Percentiles rank a stretch among this genome's conserved stretches.
These are phyloP conservation scores for Drosophila biarmipes DNA, from an alignment of 1,140 invertebrate species.

Conservation along the genomic window DNA sequence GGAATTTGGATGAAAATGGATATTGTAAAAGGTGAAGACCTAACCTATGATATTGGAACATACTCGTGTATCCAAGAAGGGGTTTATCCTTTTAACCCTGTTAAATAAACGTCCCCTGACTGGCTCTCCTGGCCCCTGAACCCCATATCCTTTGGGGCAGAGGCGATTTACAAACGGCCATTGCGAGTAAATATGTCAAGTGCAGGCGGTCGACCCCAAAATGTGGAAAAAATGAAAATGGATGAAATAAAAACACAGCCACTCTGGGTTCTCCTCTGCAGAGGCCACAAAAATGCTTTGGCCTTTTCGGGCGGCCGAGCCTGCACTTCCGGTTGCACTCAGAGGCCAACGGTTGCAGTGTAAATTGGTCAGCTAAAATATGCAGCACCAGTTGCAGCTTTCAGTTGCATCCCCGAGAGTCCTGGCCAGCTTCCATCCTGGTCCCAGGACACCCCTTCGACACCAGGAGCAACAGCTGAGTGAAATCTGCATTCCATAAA, in stretches of 20 bases:
- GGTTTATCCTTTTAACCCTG: not conserved
- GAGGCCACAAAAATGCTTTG: conserved; percentile 28
- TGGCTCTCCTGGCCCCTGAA: not conserved
- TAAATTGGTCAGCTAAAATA: conserved; percentile 84
- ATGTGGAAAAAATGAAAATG: not conserved
- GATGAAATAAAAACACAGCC: conserved; percentile 17
- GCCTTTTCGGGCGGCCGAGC: conserved; percentile 31
- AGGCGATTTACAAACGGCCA: conserved; percentile 69
- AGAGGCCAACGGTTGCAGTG: conserved; percentile 67
- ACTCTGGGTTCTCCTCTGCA: not conserved
- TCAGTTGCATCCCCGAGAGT: conserved; percentile 44
- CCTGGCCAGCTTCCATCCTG: not conserved
- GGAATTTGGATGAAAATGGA: too few relatives aligned
- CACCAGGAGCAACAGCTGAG: conserved; percentile 67
- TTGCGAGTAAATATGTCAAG: conserved; percentile 83
- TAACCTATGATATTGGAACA: too few relatives aligned
- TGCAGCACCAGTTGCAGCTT: conserved; percentile 79
- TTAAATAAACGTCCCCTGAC: conserved; percentile 5
- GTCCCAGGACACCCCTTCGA: conserved; percentile 2
- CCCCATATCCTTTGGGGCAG: not conserved
- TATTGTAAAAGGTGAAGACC: too few relatives aligned
- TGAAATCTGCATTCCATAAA: conserved; percentile 71
- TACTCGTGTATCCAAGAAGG: too few relatives aligned
- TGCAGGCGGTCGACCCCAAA: conserved; percentile 59
- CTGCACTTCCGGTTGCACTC: conserved; percentile 83